Percentiles rank a stretch among this genome's conserved stretches.
phyloP scores from a whole-genome alignment of 2,888 invertebrate genomes.

The Copidosoma aretas region DNA sequence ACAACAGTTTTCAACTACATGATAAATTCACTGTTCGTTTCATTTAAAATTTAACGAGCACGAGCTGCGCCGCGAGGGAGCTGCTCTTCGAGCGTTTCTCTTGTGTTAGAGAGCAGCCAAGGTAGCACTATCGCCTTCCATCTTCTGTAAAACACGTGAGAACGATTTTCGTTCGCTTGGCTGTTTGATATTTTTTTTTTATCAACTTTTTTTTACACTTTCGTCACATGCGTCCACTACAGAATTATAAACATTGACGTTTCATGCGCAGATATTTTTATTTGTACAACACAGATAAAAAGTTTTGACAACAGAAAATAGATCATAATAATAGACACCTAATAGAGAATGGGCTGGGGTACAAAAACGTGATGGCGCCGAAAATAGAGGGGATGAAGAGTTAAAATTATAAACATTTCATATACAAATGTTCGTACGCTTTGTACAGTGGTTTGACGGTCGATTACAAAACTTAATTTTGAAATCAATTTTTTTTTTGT shows the following conservation, averaged over 20 bases:
- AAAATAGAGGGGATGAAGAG: constrained; percentile 13
- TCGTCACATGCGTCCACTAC: constrained; percentile 40
- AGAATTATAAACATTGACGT: constrained; percentile 35
- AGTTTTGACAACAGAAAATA: constrained; percentile 34
- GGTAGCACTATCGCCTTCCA: constrained; percentile 61
- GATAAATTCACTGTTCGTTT: constrained; percentile 18
- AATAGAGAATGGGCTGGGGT: constrained; percentile 15
- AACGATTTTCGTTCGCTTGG: constrained; percentile 39
- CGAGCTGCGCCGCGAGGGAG: constrained; percentile 22
- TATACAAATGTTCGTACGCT: constrained; percentile 11
- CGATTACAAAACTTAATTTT: constrained; percentile 20
- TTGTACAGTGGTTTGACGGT: constrained; percentile 17
- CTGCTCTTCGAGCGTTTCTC: constrained; percentile 53
- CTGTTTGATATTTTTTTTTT: constrained; percentile 4
- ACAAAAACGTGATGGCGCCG: constrained; percentile 6
- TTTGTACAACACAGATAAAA: constrained; percentile 32
- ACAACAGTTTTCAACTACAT: constrained; percentile 19
- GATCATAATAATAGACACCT: constrained; percentile 24
- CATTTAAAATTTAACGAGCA: constrained; percentile 13
- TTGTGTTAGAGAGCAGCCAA: constrained; percentile 62
- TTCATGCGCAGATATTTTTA: constrained; percentile 34
- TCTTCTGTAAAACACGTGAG: constrained; percentile 61
- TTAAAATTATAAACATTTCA: constrained; percentile 9
- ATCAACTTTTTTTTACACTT: constrained; percentile 1
- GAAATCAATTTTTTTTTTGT: constrained; percentile 2